phyloP scores from a whole-genome alignment of 2,888 invertebrate genomes.

The Yponomeuta malinellus region DNA sequence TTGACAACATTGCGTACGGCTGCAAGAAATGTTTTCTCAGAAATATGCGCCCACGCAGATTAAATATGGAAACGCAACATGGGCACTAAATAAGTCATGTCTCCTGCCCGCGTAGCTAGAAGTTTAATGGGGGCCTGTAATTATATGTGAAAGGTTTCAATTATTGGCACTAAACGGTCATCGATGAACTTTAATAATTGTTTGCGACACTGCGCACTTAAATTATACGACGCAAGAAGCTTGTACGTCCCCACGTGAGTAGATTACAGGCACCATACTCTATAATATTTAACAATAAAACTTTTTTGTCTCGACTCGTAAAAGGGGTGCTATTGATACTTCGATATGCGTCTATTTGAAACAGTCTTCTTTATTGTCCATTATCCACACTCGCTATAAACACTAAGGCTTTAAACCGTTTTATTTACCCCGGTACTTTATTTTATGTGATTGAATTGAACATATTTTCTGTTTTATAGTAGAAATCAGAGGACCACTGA shows the following conservation, averaged over 20 bases:
- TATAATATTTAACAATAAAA: conserved; percentile 15
- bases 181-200: conserved; percentile 21
- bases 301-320: conserved; percentile 1
- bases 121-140: conserved; percentile 40
- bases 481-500: not conserved
- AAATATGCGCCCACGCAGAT: conserved; percentile 73
- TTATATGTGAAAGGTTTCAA: conserved; percentile 34
- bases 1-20: conserved; percentile 66
- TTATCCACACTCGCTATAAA: conserved; percentile 27
- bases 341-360: conserved; percentile 26
- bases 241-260: conserved; percentile 5
- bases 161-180: conserved; percentile 30
- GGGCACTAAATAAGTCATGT: conserved; percentile 71
- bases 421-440: conserved; percentile 18
- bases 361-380: conserved; percentile 27
- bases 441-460: conserved; percentile 17
- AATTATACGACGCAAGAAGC: conserved; percentile 1
- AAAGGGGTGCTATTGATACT: conserved; percentile 41
- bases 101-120: conserved; percentile 57
- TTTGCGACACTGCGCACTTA: not conserved
- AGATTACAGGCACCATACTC: conserved; percentile 7
- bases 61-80: conserved; percentile 70
- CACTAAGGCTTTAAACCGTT: conserved; percentile 22
- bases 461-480: not conserved
- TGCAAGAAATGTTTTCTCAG: conserved; percentile 71